These are phyloP conservation scores for Tretioscincus oriximinensis DNA, from an alignment of 2,113 vertebrate species.

Conservation along the genomic window DNA sequence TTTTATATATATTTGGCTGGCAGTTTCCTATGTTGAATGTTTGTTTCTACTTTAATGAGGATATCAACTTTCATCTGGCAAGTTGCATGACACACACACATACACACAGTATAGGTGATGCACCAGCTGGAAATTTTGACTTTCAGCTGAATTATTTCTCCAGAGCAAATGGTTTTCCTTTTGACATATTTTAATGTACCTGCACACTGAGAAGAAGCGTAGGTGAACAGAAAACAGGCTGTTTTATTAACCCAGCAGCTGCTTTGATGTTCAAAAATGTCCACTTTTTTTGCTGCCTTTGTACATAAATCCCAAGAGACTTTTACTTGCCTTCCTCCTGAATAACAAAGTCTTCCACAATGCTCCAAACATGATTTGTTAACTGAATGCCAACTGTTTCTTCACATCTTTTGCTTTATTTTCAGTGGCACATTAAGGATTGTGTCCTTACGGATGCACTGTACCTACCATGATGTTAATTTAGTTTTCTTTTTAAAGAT, in stretches of 20 bases:
- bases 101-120: conserved; percentile 67
- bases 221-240: conserved; percentile 82
- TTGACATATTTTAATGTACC: conserved; percentile 85
- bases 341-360: conserved; percentile 82
- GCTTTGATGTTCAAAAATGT: conserved; percentile 79
- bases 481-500: conserved; percentile 55
- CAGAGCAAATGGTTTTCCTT: conserved; percentile 78
- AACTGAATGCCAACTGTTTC: conserved; percentile 82
- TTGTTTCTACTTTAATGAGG: conserved; percentile 85
- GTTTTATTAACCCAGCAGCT: conserved; percentile 85
- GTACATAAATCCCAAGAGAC: conserved; percentile 83
- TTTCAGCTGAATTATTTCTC: conserved; percentile 80
- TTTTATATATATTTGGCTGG: conserved; percentile 62
- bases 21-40: conserved; percentile 76
- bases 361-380: conserved; percentile 84
- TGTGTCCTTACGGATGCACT: conserved; percentile 62
- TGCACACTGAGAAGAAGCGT: conserved; percentile 83
- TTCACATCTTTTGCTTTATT: conserved; percentile 68
- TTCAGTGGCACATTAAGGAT: conserved; percentile 55
- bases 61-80: conserved; percentile 79
- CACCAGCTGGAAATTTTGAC: conserved; percentile 78
- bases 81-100: conserved; percentile 68
- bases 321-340: conserved; percentile 80
- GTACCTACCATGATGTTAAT: conserved; percentile 52
- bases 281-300: conserved; percentile 79